Conservation (phyloP, 2,113 vertebrate genomes). For the Gopherus flavomarginatus region DNA sequence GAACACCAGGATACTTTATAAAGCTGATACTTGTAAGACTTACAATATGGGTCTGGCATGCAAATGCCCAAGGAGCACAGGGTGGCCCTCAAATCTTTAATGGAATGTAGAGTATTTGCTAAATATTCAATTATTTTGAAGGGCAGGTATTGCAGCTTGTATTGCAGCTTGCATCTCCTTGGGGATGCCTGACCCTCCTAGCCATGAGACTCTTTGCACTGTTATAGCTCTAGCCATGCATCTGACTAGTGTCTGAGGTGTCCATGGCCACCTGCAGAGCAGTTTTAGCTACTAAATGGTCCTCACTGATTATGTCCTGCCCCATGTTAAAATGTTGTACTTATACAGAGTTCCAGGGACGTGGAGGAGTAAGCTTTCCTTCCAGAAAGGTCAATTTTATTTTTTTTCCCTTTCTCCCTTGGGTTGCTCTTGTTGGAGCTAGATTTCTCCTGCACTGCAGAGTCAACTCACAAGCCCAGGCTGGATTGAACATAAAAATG, state of each 20-base stretch:
- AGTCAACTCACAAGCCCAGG: background rate
- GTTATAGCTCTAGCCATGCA: background rate
- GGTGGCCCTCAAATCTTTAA: too few species aligned
- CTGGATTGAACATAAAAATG: background rate
- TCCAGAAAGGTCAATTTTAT: background rate
- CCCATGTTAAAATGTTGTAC: background rate
- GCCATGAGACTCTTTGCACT: too few species aligned
- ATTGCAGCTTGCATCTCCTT: too few species aligned
- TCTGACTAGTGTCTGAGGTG: background rate
- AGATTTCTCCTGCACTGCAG: background rate
- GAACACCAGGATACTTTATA: background rate
- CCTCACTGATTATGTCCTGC: background rate
- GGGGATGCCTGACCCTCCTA: too few species aligned
- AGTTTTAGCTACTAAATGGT: background rate
- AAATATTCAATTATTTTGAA: too few species aligned
- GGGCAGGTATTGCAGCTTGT: too few species aligned
- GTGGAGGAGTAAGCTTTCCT: background rate
- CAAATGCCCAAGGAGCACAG: too few species aligned
- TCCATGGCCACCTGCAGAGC: background rate
- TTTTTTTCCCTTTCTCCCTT: background rate
- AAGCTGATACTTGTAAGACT: background rate
- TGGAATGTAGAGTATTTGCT: too few species aligned
- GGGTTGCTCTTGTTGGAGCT: background rate
- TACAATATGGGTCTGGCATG: too few species aligned
- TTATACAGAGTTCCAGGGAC: background rate